Evolutionary conservation across 2,797 vertebrate species (phyloP).

Genomic region (Chelon labrosus): DNA sequence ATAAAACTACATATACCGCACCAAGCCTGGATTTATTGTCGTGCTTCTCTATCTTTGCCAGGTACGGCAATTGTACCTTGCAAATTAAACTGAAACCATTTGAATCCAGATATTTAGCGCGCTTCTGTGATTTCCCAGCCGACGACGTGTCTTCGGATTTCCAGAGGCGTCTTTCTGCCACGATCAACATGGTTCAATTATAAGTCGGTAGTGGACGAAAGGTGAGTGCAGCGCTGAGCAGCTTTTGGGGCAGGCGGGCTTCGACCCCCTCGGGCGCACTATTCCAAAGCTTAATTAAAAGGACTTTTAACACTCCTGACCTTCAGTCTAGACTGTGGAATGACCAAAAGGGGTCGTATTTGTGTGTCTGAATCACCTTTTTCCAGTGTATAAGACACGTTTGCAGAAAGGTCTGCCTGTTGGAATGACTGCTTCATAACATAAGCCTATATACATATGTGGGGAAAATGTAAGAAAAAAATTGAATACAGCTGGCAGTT

Average conservation of each 20-base stretch:
- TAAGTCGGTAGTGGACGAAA: slow-evolving; percentile 36
- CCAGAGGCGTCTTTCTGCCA: slow-evolving; percentile 30
- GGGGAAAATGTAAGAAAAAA: not conserved
- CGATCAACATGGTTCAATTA: slow-evolving; percentile 33
- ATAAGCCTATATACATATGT: too few relatives aligned
- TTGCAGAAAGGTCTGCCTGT: not conserved
- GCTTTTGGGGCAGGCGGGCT: slow-evolving; percentile 44
- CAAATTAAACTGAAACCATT: not conserved
- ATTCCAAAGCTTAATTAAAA: slow-evolving; percentile 48
- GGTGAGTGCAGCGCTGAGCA: slow-evolving; percentile 33
- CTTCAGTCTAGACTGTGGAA: slow-evolving; percentile 47
- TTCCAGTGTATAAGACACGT: too few relatives aligned
- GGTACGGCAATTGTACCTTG: too few relatives aligned
- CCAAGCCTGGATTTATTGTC: not conserved
- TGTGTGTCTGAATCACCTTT: too few relatives aligned
- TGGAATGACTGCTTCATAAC: too few relatives aligned
- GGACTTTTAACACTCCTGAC: slow-evolving; percentile 42
- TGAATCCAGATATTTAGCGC: not conserved
- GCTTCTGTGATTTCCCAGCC: slow-evolving; percentile 5
- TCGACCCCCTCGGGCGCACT: slow-evolving; percentile 45
- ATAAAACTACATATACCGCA: too few relatives aligned
- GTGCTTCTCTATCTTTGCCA: not conserved
- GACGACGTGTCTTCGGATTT: slow-evolving; percentile 33
- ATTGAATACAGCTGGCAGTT: not conserved
- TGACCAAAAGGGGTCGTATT: slow-evolving; percentile 26